phyloP scores from a whole-genome alignment of 2,888 invertebrate species.

The Philhelius pedissequus region DNA sequence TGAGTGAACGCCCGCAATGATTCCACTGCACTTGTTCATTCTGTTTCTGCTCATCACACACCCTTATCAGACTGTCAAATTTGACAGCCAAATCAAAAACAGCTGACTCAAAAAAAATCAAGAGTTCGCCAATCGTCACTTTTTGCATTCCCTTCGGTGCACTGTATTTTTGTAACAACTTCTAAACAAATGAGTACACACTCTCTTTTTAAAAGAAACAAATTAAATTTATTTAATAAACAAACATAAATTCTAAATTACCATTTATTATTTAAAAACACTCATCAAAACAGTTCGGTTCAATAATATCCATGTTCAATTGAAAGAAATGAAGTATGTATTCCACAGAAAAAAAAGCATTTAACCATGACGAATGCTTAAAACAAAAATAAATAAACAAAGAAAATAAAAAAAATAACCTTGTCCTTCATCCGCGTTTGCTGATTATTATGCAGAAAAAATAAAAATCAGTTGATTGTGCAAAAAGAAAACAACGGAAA shows the following conservation, averaged over 20 bases:
- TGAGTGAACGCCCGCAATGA: no score
- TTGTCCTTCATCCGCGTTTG: neutral
- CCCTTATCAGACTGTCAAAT: conserved; percentile 27
- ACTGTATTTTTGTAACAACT: conserved; percentile 60
- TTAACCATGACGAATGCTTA: conserved; percentile 18
- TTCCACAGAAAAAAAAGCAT: neutral
- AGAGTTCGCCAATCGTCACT: conserved; percentile 2
- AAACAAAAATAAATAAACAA: neutral
- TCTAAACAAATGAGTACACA: conserved; percentile 60
- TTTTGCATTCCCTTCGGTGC: conserved; percentile 44
- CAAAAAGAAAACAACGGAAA: conserved; percentile 71
- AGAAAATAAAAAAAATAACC: neutral
- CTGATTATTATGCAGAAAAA: conserved; percentile 30
- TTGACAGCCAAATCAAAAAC: conserved; percentile 28
- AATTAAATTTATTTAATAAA: neutral
- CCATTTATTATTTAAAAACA: neutral
- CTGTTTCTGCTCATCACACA: neutral
- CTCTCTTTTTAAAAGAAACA: conserved; percentile 3
- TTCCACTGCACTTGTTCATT: conserved; percentile 13
- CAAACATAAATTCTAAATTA: neutral
- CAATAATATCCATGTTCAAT: conserved; percentile 17
- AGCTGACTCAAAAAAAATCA: conserved; percentile 45
- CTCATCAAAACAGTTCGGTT: neutral
- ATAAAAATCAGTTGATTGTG: neutral
- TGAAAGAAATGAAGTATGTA: neutral